Conservation (phyloP, 2,797 vertebrate genomes). For the Mycteria americana region DNA sequence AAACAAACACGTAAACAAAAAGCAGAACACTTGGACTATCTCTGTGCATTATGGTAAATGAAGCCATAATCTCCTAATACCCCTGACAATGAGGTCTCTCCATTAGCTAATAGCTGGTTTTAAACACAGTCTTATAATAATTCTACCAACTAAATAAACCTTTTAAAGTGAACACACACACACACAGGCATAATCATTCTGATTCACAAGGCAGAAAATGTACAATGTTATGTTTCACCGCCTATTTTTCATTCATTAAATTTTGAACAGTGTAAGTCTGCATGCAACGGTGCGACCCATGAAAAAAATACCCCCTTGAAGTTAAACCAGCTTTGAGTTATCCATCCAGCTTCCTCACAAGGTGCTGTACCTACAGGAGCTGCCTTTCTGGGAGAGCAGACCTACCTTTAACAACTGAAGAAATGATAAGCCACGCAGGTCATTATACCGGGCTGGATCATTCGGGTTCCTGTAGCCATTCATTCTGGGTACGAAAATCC, state of each 20-base stretch:
- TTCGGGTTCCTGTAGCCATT: background rate
- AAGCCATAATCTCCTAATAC: constrained; percentile 65
- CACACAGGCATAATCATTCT: background rate
- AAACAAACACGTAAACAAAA: constrained; percentile 48
- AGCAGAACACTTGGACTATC: constrained; percentile 34
- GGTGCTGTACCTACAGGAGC: background rate
- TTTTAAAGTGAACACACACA: constrained; percentile 33
- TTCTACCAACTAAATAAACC: constrained; percentile 55
- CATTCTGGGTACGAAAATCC: background rate
- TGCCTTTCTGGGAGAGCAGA: background rate
- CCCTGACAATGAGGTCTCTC: constrained; percentile 25
- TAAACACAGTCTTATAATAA: constrained; percentile 43
- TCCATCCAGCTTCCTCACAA: background rate
- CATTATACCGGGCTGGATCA: background rate
- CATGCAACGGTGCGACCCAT: background rate
- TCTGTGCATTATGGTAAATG: constrained; percentile 54
- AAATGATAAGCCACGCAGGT: background rate
- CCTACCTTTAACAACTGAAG: constrained; percentile 65
- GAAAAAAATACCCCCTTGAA: background rate
- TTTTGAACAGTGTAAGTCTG: background rate
- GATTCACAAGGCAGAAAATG: constrained; percentile 34
- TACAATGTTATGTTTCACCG: background rate
- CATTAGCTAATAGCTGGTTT: constrained; percentile 62
- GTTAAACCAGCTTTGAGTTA: background rate
- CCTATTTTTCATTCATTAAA: constrained; percentile 37